A percentile compares a stretch with the other conserved stretches of the same genome.
Conservation (phyloP, 2,888 invertebrate genomes). For the Hartigia nigra region DNA sequence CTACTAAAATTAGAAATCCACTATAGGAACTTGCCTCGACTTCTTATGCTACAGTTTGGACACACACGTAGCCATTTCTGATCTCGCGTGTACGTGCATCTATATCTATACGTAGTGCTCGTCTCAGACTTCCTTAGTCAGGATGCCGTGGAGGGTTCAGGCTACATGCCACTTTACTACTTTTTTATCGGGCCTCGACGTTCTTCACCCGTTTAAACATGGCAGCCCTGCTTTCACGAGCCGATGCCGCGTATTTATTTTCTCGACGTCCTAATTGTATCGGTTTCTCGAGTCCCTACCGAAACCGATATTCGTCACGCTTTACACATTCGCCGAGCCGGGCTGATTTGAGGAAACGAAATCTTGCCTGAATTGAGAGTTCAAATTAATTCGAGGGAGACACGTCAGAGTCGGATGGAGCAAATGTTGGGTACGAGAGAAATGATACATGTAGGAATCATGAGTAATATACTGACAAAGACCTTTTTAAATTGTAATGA, state of each 20-base stretch:
- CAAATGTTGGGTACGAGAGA: not conserved
- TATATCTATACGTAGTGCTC: not conserved
- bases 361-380: not conserved
- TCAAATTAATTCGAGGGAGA: not conserved
- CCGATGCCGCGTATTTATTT: slow-evolving; percentile 19
- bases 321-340: not conserved
- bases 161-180: slow-evolving; percentile 6
- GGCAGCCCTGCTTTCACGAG: slow-evolving; percentile 3
- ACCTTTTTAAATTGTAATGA: slow-evolving; percentile 66
- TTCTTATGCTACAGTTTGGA: not conserved
- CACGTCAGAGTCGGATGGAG: not conserved
- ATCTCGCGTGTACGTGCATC: slow-evolving; percentile 9
- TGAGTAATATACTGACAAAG: slow-evolving; percentile 32
- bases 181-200: slow-evolving; percentile 1
- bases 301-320: slow-evolving; percentile 1
- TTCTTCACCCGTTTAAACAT: slow-evolving; percentile 5
- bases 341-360: not conserved
- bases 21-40: not conserved
- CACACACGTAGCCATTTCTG: not conserved
- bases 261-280: slow-evolving; percentile 24
- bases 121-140: not conserved
- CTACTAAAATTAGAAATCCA: slow-evolving; percentile 39
- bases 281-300: slow-evolving; percentile 14
- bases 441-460: slow-evolving; percentile 8
- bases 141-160: not conserved